These are phyloP conservation scores for Dendrolimus pini DNA, from an alignment of 2,888 invertebrate genomes.

Conservation along the genomic window DNA sequence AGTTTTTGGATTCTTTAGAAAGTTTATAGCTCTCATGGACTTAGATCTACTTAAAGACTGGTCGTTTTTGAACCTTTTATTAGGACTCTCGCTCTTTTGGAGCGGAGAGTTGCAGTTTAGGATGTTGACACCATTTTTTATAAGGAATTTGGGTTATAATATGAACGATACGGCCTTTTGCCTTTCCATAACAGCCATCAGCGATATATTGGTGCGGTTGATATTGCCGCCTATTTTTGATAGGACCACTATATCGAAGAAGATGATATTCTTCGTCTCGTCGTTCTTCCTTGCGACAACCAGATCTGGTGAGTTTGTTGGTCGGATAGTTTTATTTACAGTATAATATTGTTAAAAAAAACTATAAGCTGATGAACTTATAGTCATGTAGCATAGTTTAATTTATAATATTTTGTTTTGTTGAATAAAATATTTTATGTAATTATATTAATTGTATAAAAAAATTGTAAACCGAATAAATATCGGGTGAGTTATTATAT, in stretches of 20 bases:
- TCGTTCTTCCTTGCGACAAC: slow-evolving; percentile 83
- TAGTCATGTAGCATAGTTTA: too few relatives aligned
- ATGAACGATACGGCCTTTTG: slow-evolving; percentile 84
- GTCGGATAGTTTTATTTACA: not conserved
- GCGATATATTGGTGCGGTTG: slow-evolving; percentile 84
- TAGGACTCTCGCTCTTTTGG: slow-evolving; percentile 84
- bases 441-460: too few relatives aligned
- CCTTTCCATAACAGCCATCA: slow-evolving; percentile 84
- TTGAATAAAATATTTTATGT: too few relatives aligned
- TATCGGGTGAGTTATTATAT: too few relatives aligned
- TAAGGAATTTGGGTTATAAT: slow-evolving; percentile 78
- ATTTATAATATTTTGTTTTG: too few relatives aligned
- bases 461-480: too few relatives aligned
- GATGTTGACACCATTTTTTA: slow-evolving; percentile 83
- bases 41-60: slow-evolving; percentile 83
- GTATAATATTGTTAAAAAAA: too few relatives aligned
- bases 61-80: slow-evolving; percentile 83
- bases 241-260: slow-evolving; percentile 79
- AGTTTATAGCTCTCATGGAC: slow-evolving; percentile 81
- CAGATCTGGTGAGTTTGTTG: slow-evolving; percentile 79
- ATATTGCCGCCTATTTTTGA: slow-evolving; percentile 86
- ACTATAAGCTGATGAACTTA: too few relatives aligned
- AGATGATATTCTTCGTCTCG: slow-evolving; percentile 83
- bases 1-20: slow-evolving; percentile 72
- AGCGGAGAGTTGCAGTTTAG: slow-evolving; percentile 86